Percentiles rank a stretch among this genome's conserved stretches.
These are phyloP conservation scores for Meriones unguiculatus DNA, from an alignment of 2,113 vertebrate genomes.

Conservation along the genomic window DNA sequence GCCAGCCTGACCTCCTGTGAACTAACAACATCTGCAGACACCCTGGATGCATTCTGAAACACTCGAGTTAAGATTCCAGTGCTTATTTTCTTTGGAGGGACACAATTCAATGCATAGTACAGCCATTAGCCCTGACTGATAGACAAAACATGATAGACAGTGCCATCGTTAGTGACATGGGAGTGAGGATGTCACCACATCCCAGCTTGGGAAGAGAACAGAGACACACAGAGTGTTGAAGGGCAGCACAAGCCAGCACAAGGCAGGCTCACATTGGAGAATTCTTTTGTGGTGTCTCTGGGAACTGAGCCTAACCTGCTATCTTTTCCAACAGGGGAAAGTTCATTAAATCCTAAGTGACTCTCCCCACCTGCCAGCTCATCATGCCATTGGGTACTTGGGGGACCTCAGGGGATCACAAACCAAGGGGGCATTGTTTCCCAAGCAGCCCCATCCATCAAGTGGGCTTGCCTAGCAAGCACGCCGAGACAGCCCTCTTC, in stretches of 20 bases:
- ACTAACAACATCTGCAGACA: background rate
- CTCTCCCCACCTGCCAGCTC: constrained; percentile 52
- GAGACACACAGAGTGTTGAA: accelerated
- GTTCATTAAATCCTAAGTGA: background rate
- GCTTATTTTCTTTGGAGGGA: background rate
- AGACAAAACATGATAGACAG: background rate
- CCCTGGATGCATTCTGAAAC: background rate
- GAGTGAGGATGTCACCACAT: background rate
- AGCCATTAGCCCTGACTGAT: background rate
- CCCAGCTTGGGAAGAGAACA: background rate
- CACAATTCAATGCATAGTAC: no score
- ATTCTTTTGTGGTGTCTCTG: no score
- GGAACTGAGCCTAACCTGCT: background rate
- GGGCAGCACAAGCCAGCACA: background rate
- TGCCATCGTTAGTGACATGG: no score
- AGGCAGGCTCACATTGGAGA: background rate
- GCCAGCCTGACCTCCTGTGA: background rate
- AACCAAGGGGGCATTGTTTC: constrained; percentile 46
- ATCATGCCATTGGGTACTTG: constrained; percentile 30
- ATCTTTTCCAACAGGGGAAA: background rate
- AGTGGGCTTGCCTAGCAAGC: background rate
- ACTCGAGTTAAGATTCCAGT: accelerated
- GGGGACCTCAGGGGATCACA: constrained; percentile 15
- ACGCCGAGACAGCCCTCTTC: constrained; percentile 24
- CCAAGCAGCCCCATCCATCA: background rate